These are phyloP conservation scores for Eurystomus gularis DNA, from an alignment of 2,113 vertebrate genomes.

Conservation along the genomic window DNA sequence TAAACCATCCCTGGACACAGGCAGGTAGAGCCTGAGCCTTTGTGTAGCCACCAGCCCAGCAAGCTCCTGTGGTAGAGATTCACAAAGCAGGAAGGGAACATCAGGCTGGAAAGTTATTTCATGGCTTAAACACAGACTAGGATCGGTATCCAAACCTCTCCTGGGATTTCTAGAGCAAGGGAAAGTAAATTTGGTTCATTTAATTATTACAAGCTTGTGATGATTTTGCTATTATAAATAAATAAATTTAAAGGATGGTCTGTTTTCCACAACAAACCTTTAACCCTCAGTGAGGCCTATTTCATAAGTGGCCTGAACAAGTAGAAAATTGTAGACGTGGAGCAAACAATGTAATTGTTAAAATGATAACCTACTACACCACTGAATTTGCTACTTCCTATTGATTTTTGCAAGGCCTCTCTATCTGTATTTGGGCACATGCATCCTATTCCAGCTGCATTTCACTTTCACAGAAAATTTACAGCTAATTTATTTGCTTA, in stretches of 20 bases:
- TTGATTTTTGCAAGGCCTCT: neutral
- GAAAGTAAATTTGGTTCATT: neutral
- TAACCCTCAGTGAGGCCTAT: neutral
- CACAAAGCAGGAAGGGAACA: neutral
- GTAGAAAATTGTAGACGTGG: neutral
- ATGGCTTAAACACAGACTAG: neutral
- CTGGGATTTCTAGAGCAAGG: neutral
- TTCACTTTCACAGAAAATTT: neutral
- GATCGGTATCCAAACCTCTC: neutral
- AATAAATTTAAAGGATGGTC: rapidly evolving
- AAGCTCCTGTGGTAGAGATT: rapidly evolving
- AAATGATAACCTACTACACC: neutral
- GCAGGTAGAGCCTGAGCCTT: neutral
- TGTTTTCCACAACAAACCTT: neutral
- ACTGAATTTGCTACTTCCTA: neutral
- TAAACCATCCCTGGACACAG: rapidly evolving
- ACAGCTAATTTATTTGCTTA: neutral
- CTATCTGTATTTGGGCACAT: neutral
- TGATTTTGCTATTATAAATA: neutral
- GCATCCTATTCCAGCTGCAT: neutral
- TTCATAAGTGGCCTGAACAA: neutral
- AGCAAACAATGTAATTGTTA: rapidly evolving
- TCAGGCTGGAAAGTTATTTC: neutral
- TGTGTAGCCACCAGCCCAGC: rapidly evolving
- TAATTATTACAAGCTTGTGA: neutral